These are phyloP conservation scores for Drosophila persimilis DNA, from an alignment of 1,140 invertebrate species.

Conservation along the genomic window DNA sequence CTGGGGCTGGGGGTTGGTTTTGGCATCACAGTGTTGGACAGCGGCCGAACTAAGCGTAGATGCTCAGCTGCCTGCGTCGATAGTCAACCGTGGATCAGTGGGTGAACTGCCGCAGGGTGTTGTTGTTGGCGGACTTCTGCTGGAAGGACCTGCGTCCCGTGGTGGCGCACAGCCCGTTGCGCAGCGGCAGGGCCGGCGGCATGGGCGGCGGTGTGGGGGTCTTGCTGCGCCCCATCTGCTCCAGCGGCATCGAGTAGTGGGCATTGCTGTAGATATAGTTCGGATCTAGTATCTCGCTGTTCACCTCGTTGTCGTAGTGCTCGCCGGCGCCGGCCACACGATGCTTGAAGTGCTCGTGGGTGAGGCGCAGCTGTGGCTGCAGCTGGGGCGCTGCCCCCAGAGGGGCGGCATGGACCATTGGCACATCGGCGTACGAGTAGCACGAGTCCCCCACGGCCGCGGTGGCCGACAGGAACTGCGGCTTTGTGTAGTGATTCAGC, in stretches of 20 bases:
- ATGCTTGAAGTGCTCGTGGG: constrained; percentile 73
- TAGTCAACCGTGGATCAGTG: constrained; percentile 73
- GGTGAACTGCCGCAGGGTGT: constrained; percentile 63
- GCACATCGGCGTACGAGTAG: constrained; percentile 79
- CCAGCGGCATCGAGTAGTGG: constrained; percentile 77
- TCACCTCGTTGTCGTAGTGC: constrained; percentile 52
- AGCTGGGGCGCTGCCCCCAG: constrained; percentile 20
- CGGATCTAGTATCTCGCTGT: constrained; percentile 68
- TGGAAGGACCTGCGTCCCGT: constrained; percentile 74
- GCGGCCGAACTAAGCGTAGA: constrained; percentile 56
- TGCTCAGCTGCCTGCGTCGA: constrained; percentile 72
- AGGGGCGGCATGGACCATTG: constrained; percentile 63
- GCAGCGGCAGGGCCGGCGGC: constrained; percentile 76
- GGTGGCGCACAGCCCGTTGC: constrained; percentile 71
- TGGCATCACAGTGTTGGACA: constrained; percentile 68
- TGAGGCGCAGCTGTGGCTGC: constrained; percentile 57
- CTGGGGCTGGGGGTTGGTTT: constrained; percentile 24
- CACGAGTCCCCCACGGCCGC: constrained; percentile 73
- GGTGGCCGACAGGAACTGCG: constrained; percentile 71
- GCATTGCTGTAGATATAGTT: constrained; percentile 82
- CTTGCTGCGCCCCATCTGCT: constrained; percentile 69
- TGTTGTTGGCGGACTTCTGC: constrained; percentile 52
- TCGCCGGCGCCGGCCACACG: constrained; percentile 35
- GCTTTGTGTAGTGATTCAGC: constrained; percentile 78
- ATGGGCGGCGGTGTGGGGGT: constrained; percentile 78